Conservation (phyloP, 2,113 vertebrate species). For the Sebastes fasciatus region DNA sequence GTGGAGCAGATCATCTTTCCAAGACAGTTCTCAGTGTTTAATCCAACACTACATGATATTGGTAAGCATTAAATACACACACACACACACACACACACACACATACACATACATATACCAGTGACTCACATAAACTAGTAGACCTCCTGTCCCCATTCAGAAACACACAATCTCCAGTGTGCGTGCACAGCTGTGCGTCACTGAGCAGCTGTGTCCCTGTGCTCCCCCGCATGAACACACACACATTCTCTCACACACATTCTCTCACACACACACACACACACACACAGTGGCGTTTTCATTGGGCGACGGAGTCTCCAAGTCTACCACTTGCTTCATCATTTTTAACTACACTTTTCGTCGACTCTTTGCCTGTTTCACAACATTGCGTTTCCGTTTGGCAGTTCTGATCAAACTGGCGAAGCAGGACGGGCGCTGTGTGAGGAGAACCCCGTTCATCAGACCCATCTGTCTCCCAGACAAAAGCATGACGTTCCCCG, state of each 20-base stretch:
- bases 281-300: conserved; percentile 28
- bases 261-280: conserved; percentile 31
- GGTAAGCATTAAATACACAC: conserved; percentile 82
- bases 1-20: conserved; percentile 90
- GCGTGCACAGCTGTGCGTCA: conserved; percentile 72
- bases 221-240: conserved; percentile 24
- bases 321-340: conserved; percentile 42
- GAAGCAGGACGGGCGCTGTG: conserved; percentile 89
- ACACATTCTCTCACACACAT: conserved; percentile 28
- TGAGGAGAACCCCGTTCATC: conserved; percentile 88
- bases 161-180: conserved; percentile 46
- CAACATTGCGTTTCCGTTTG: conserved; percentile 3
- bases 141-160: conserved; percentile 47
- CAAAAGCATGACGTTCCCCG: conserved; percentile 79
- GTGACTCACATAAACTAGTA: conserved; percentile 58
- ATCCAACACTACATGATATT: conserved; percentile 91
- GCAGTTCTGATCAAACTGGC: conserved; percentile 92
- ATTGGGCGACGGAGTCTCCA: not conserved
- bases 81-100: conserved; percentile 22
- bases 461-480: conserved; percentile 92
- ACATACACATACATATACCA: conserved; percentile 9
- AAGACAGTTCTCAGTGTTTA: conserved; percentile 88
- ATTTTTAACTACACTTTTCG: not conserved
- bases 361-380: conserved; percentile 6
- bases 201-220: conserved; percentile 68